Conservation (phyloP, 1,140 invertebrate species). For the Cherax destructor region DNA sequence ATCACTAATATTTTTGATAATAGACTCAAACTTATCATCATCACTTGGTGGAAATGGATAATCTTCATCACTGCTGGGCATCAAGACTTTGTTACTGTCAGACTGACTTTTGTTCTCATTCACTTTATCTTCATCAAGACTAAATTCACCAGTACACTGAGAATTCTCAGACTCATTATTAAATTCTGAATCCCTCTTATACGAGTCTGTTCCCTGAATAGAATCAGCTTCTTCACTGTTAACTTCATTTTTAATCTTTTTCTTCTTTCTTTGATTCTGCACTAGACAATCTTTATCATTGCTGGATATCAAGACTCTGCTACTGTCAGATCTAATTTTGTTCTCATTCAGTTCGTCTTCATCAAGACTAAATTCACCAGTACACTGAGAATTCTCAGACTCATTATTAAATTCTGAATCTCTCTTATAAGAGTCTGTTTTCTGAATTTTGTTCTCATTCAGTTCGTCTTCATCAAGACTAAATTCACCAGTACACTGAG, state of each 20-base stretch:
- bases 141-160: no score
- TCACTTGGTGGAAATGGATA: neutral
- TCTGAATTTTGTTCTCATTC: slow-evolving; percentile 49
- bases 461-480: slow-evolving; percentile 23
- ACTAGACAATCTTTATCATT: neutral
- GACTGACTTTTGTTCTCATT: neutral
- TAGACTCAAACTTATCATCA: slow-evolving; percentile 48
- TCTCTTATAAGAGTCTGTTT: no score
- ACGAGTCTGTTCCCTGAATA: slow-evolving; percentile 29
- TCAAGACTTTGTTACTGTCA: neutral
- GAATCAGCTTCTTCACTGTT: slow-evolving; percentile 69
- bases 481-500: slow-evolving; percentile 8
- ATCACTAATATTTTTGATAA: no score
- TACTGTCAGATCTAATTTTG: neutral
- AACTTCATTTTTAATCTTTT: neutral
- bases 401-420: neutral
- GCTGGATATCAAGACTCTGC: neutral
- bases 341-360: slow-evolving; percentile 29
- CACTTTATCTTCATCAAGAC: neutral
- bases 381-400: neutral
- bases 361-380: neutral
- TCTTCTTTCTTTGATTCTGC: neutral
- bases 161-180: no score
- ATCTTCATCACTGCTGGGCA: neutral
- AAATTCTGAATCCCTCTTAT: no score